Percentiles rank a stretch among this genome's conserved stretches.
These are phyloP conservation scores for Ophiodon elongatus DNA, from an alignment of 2,113 vertebrate genomes.

Conservation along the genomic window DNA sequence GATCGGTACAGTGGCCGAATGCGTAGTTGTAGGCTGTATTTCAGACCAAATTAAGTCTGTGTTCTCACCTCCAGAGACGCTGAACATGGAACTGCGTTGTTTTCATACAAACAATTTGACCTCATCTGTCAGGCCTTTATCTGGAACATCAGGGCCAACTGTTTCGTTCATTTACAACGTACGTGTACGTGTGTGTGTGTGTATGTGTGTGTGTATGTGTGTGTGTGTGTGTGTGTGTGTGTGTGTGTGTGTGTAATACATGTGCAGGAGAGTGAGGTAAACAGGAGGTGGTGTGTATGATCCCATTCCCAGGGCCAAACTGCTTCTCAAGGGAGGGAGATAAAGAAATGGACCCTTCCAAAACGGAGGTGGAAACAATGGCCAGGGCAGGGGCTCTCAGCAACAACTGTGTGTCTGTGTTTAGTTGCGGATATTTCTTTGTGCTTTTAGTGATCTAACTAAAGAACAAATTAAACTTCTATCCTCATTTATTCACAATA, in stretches of 20 bases:
- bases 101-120: constrained; percentile 32
- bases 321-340: constrained; percentile 71
- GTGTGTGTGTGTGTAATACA: constrained; percentile 21
- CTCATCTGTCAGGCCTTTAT: constrained; percentile 43
- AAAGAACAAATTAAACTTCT: not conserved
- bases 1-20: constrained; percentile 17
- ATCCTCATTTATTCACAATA: not conserved
- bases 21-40: constrained; percentile 8
- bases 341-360: constrained; percentile 73
- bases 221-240: constrained; percentile 13
- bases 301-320: constrained; percentile 73
- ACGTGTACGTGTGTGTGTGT: not conserved
- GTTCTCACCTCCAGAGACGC: not conserved
- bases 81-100: not conserved
- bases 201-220: constrained; percentile 9
- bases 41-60: constrained; percentile 1
- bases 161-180: constrained; percentile 26
- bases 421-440: constrained; percentile 8
- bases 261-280: constrained; percentile 64
- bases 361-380: constrained; percentile 79
- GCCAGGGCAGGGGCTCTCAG: constrained; percentile 55
- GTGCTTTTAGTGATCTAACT: constrained; percentile 15
- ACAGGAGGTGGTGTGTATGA: constrained; percentile 76
- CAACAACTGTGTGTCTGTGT: constrained; percentile 37
- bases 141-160: constrained; percentile 42